Evolutionary conservation across 2,888 invertebrate genomes (phyloP), one percentile per base, ranked within the genome.

Genomic region (Pristionchus maxplancki): DNA sequence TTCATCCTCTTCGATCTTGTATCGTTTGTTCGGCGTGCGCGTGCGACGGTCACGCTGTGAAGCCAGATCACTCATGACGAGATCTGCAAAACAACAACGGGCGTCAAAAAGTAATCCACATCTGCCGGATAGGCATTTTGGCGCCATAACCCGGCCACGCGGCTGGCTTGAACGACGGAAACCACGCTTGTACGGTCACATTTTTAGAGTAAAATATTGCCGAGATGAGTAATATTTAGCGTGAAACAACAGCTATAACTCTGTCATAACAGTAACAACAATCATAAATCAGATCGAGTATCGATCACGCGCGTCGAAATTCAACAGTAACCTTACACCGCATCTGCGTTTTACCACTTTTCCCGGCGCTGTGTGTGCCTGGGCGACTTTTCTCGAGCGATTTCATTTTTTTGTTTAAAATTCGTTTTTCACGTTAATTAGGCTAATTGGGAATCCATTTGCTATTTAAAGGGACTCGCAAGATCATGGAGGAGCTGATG

Each of bases 401-500:
- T 50, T 81, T 81, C 28, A 1, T 81, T 31, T 2, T 31, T 28
- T 53, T 34, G 31, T 9, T 53, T 53, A 34, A 17, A 31, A 31
- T 11, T 31, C 24, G 24, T 83, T 34, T 83, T 71, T 34, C 17
- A 53, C 13, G 31, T 83, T 83, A 83, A 20, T 53, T 83, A 53
- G 31, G 81, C 37, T 40, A 83, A 83, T 83, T 53, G 24, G n/a
- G 1, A 4, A 17, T 17, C 28, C n/a, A n/a, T 78, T 34, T 84
- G 34, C 11, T 31, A 37, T 1, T 64, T 64, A 20, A 34, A 44
- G 64, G 82, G 31, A 28, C 24, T 34, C 44, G 50, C 53, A 24
- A 31, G 50, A 71, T 48, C 28, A 93, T 93, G 93, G 93, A 93
- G 64, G 92, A 92, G 88, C 89, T 93, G 71, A 86, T 93, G 78